Evolutionary conservation across 2,797 vertebrate genomes (phyloP).

Genomic region (Sebastolobus alascanus): DNA sequence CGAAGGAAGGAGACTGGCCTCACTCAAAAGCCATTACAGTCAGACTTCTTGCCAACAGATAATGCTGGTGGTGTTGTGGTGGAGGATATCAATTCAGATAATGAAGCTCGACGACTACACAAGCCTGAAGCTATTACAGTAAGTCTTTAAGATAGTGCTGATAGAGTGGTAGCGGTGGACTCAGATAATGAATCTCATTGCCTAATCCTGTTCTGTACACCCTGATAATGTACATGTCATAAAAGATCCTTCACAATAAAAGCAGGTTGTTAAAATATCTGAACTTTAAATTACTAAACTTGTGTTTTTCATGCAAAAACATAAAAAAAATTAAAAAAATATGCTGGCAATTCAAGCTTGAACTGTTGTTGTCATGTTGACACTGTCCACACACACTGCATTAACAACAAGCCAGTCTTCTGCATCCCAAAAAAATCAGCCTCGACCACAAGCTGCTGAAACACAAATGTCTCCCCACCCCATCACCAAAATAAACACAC

Average conservation of each 20-base stretch:
- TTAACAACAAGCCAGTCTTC: slow-evolving; percentile 50
- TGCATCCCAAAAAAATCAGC: slow-evolving; percentile 24
- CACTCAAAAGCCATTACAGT: slow-evolving; percentile 47
- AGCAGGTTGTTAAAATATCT: slow-evolving; percentile 4
- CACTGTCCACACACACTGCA: slow-evolving; percentile 60
- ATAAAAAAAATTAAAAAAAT: neutral
- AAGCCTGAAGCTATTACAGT: slow-evolving; percentile 57
- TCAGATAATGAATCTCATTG: slow-evolving; percentile 37
- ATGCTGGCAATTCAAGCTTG: slow-evolving; percentile 17
- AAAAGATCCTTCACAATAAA: slow-evolving; percentile 32
- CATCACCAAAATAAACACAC: slow-evolving; percentile 2
- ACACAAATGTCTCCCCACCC: slow-evolving; percentile 33
- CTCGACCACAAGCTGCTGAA: slow-evolving; percentile 42
- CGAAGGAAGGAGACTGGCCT: neutral
- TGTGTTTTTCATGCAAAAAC: neutral
- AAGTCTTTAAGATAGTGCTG: slow-evolving; percentile 65
- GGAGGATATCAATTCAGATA: slow-evolving; percentile 44
- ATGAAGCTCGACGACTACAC: slow-evolving; percentile 36
- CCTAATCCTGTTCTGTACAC: slow-evolving; percentile 38
- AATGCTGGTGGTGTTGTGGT: slow-evolving; percentile 41
- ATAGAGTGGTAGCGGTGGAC: slow-evolving; percentile 30
- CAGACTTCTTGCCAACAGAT: slow-evolving; percentile 27
- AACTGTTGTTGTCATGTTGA: slow-evolving; percentile 60
- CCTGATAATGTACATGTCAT: slow-evolving; percentile 7
- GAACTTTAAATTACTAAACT: neutral